Conservation (phyloP, 2,113 vertebrate species). For the Phasianus colchicus region DNA sequence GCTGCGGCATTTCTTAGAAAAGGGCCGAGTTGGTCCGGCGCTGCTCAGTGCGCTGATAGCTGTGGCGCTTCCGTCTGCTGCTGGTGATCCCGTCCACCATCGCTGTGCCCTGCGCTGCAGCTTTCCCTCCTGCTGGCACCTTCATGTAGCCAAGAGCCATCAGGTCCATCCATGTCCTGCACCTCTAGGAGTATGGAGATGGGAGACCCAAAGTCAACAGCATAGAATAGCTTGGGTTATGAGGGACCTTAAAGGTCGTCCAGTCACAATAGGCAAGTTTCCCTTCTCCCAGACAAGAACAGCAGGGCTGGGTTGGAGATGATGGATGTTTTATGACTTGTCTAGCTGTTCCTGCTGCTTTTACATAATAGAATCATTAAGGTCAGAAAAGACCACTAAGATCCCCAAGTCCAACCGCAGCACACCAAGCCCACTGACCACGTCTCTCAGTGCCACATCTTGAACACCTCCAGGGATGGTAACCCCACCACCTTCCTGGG, state of each 20-base stretch:
- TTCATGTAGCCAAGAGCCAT: fast-evolving
- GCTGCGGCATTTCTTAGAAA: slow-evolving; percentile 78
- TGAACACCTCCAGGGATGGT: too few relatives aligned
- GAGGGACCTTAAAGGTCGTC: too few relatives aligned
- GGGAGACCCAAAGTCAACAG: background rate
- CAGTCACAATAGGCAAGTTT: background rate
- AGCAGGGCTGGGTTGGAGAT: background rate
- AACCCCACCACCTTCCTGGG: too few relatives aligned
- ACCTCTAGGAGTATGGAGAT: fast-evolving
- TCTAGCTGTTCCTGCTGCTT: background rate
- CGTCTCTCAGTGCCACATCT: too few relatives aligned
- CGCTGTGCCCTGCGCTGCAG: background rate
- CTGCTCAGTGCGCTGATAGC: slow-evolving; percentile 43
- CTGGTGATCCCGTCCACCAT: background rate
- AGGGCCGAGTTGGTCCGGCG: slow-evolving; percentile 31
- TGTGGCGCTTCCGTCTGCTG: background rate
- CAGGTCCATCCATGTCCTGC: fast-evolving
- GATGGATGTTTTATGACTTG: too few relatives aligned
- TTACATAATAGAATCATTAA: too few relatives aligned
- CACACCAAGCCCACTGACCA: too few relatives aligned
- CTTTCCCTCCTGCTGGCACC: too few relatives aligned
- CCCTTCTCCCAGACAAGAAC: background rate
- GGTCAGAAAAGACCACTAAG: too few relatives aligned
- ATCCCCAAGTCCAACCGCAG: too few relatives aligned
- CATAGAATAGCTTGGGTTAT: too few relatives aligned